These are phyloP conservation scores for Rhorus exstirpatorius DNA, from an alignment of 2,888 invertebrate species.

Conservation along the genomic window DNA sequence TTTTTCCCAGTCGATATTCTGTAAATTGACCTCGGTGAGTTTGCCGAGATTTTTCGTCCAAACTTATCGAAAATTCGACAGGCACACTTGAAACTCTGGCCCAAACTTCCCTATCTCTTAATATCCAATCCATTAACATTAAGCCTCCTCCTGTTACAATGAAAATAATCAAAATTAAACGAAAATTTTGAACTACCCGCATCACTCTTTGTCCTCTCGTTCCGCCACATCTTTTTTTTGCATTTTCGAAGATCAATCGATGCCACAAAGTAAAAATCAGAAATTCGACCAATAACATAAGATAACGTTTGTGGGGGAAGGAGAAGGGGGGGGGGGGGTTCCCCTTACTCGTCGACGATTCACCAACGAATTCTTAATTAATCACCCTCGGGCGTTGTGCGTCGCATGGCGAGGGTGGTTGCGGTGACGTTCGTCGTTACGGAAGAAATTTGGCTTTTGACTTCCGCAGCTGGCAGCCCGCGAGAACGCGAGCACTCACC, in stretches of 20 bases:
- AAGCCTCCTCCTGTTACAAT: too few relatives aligned
- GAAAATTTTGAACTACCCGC: not conserved
- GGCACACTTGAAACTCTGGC: too few relatives aligned
- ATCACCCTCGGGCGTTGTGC: constrained; percentile 40
- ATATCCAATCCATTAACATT: too few relatives aligned
- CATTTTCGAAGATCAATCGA: not conserved
- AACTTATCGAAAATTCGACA: too few relatives aligned
- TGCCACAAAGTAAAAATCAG: not conserved
- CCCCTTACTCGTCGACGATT: constrained; percentile 13
- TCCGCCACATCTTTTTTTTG: not conserved
- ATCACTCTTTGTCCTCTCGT: not conserved
- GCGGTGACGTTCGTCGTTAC: constrained; percentile 62
- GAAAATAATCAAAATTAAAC: too few relatives aligned
- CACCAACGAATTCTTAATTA: constrained; percentile 63
- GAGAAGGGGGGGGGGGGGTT: too few relatives aligned
- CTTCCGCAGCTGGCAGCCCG: constrained; percentile 71
- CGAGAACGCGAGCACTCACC: constrained; percentile 41
- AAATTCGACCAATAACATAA: constrained; percentile 35
- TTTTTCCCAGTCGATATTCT: too few relatives aligned
- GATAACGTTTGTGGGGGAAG: not conserved
- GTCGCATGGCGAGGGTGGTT: constrained; percentile 60
- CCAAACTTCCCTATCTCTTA: too few relatives aligned
- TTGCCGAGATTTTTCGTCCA: too few relatives aligned
- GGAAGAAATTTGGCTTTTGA: constrained; percentile 71
- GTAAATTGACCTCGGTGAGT: too few relatives aligned